phyloP scores from a whole-genome alignment of 2,797 vertebrate species.

The Triplophysa bombifrons region DNA sequence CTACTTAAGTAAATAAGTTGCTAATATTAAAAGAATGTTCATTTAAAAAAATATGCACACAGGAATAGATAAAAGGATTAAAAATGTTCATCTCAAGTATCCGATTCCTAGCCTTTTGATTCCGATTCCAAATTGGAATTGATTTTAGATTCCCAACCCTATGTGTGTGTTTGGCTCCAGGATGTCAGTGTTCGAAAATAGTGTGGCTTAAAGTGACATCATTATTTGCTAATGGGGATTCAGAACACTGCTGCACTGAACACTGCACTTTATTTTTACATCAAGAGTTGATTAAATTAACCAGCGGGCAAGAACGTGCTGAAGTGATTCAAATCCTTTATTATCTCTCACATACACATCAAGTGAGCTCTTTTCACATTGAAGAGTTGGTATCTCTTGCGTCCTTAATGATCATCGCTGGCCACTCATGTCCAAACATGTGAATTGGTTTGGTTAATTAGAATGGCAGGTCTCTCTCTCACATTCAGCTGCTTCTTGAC shows the following conservation, averaged over 20 bases:
- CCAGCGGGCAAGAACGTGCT: not conserved
- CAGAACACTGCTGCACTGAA: not conserved
- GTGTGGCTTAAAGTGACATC: not conserved
- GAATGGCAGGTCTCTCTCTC: conserved; percentile 1
- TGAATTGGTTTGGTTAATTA: conserved; percentile 16
- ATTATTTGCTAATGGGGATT: not conserved
- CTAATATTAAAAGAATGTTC: no score
- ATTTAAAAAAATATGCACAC: no score
- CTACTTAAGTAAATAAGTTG: no score
- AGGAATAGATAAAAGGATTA: no score
- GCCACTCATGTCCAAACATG: conserved; percentile 15
- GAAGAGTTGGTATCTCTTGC: not conserved
- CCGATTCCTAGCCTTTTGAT: no score
- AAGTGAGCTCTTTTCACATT: not conserved
- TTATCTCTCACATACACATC: not conserved
- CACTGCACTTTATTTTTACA: conserved; percentile 10
- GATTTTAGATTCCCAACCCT: no score
- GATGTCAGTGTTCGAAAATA: not conserved
- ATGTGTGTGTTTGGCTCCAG: not conserved
- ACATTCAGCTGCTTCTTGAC: not conserved
- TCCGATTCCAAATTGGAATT: no score
- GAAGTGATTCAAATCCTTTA: conserved; percentile 4
- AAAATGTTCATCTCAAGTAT: no score
- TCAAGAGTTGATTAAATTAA: not conserved
- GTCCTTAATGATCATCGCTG: not conserved